phyloP scores from a whole-genome alignment of 2,888 invertebrate species.

The Chrysodeixis includens region DNA sequence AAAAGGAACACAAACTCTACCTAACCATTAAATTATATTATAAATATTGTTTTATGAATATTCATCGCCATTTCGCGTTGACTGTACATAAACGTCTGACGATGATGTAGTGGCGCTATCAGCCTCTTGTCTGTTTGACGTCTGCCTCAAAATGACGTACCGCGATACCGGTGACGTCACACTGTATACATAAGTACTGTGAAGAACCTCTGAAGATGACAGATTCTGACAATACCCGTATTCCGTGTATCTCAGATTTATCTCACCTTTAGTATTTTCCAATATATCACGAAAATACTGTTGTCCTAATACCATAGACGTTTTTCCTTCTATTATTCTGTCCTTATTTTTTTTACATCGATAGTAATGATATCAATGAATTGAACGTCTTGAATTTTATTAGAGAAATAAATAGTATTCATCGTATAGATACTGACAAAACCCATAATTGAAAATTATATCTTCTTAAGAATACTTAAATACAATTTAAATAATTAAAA shows the following conservation, averaged over 20 bases:
- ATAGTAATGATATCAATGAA: too few relatives aligned
- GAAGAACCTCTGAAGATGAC: background rate
- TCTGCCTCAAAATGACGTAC: background rate
- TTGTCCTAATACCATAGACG: background rate
- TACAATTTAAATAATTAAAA: too few relatives aligned
- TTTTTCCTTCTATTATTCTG: too few relatives aligned
- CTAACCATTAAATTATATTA: too few relatives aligned
- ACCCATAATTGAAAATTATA: too few relatives aligned
- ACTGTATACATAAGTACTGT: background rate
- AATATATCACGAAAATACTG: background rate
- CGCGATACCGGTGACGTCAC: background rate
- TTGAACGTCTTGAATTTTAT: background rate
- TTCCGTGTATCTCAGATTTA: background rate
- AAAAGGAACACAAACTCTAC: too few relatives aligned
- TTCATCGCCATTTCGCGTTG: background rate
- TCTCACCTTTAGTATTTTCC: background rate
- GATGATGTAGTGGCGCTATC: background rate
- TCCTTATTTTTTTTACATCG: too few relatives aligned
- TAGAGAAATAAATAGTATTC: background rate
- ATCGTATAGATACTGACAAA: too few relatives aligned
- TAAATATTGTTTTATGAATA: background rate
- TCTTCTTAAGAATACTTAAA: too few relatives aligned
- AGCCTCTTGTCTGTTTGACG: background rate
- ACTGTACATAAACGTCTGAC: slow-evolving; percentile 2
- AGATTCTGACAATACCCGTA: background rate